These are phyloP conservation scores for Paedocypris sp. DNA, from an alignment of 2,113 vertebrate genomes.

Conservation along the genomic window DNA sequence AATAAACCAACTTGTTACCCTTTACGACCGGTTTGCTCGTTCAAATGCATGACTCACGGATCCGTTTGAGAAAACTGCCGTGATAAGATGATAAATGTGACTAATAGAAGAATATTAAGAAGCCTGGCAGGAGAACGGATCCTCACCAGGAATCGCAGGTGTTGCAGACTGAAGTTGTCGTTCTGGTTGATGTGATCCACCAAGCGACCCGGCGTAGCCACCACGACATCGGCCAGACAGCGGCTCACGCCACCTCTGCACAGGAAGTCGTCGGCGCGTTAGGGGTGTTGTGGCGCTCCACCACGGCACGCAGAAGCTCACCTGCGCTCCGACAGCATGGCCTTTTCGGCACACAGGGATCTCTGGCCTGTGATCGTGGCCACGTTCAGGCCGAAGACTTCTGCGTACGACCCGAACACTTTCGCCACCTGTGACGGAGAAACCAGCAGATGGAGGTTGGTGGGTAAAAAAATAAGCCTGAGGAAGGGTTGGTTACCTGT, in stretches of 20 bases:
- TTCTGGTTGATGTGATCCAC: slow-evolving; percentile 88
- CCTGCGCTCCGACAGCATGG: slow-evolving; percentile 72
- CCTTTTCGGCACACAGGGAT: slow-evolving; percentile 73
- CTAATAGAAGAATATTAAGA: too few relatives aligned
- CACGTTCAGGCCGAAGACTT: slow-evolving; percentile 70
- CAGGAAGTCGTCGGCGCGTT: too few relatives aligned
- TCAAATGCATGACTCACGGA: too few relatives aligned
- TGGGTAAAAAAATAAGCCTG: not conserved
- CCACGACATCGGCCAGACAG: slow-evolving; percentile 82
- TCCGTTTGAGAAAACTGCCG: too few relatives aligned
- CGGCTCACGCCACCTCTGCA: slow-evolving; percentile 52
- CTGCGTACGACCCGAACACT: slow-evolving; percentile 76
- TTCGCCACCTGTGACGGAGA: slow-evolving; percentile 69
- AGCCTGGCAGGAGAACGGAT: too few relatives aligned
- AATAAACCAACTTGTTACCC: too few relatives aligned
- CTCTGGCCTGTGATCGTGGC: slow-evolving; percentile 77
- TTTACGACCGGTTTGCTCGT: too few relatives aligned
- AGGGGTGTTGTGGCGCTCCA: too few relatives aligned
- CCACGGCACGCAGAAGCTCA: slow-evolving; percentile 46
- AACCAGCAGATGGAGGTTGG: not conserved
- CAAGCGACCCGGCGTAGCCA: slow-evolving; percentile 87
- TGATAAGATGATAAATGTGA: too few relatives aligned
- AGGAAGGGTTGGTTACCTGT: slow-evolving; percentile 62
- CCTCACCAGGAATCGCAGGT: slow-evolving; percentile 85
- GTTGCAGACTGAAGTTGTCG: slow-evolving; percentile 67